phyloP scores from a whole-genome alignment of 2,113 vertebrate genomes.

The Sturnus vulgaris region DNA sequence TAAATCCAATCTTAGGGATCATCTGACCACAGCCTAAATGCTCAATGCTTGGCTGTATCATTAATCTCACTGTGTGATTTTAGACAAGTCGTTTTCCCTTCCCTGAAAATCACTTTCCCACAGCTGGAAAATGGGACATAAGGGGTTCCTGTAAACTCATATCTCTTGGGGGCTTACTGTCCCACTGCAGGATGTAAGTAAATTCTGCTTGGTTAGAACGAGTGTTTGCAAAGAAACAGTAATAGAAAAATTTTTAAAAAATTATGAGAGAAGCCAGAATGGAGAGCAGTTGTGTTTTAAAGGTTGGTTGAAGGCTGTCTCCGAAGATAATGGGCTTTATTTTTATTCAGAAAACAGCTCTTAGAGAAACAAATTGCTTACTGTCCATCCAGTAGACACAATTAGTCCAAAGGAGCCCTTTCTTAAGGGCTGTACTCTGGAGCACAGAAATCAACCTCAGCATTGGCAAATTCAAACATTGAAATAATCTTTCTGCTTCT shows the following conservation, averaged over 20 bases:
- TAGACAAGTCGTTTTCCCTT: slow-evolving; percentile 29
- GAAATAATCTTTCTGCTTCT: background rate
- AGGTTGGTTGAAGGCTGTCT: background rate
- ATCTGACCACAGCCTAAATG: slow-evolving; percentile 22
- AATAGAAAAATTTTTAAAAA: background rate
- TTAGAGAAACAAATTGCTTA: background rate
- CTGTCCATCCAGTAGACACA: background rate
- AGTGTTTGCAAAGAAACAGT: background rate
- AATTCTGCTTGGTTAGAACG: background rate
- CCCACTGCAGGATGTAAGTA: background rate
- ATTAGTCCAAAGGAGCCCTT: background rate
- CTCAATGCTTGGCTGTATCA: background rate
- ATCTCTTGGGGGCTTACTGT: background rate
- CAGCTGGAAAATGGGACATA: slow-evolving; percentile 17
- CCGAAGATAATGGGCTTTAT: background rate
- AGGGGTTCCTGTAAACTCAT: background rate
- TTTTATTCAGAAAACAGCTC: background rate
- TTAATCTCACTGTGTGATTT: slow-evolving; percentile 37
- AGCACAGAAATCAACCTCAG: background rate
- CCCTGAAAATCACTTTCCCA: background rate
- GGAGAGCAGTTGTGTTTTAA: background rate
- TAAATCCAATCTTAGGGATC: slow-evolving; percentile 4
- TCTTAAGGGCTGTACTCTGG: background rate
- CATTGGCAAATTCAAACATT: background rate
- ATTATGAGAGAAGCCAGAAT: background rate